Base-by-base conservation (phyloP, 1,140 invertebrate species). In the Meloidogyne hapla region DNA sequence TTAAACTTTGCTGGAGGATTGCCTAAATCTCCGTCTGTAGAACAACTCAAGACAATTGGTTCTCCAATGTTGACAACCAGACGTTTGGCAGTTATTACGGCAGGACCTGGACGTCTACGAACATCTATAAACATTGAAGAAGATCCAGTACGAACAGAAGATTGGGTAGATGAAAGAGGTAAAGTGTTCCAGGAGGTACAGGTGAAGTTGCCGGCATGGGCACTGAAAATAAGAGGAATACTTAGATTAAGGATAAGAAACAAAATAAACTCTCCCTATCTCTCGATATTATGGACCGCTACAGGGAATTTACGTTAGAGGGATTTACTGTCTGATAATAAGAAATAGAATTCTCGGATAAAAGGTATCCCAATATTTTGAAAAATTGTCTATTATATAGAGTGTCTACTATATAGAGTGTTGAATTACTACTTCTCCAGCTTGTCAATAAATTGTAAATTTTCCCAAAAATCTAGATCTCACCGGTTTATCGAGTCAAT, bases 151-250 rank as follows among this genome's bases (percentile, higher is more conserved):
- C 80, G 77, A 15, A 28, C 65, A n/a, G 62, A 12, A n/a, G 48
- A 33, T 48, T 42, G 10, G 12, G 48, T 69, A n/a, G 77, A 77
- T 9, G 42, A 70, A 21, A 75, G 69, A 5, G 78, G 40, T 9
- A 82, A 62, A 8, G 74, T 75, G 26, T 82, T 82, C 25, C 71
- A 40, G 4, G 79, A 81, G 12, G 64, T 56, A 66, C 81, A 82
- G 2, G 81, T 82, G 45, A 76, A 82, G 62, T 82, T 82, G 28
- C 81, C 81, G 15, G 56, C 45, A 56, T 82, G 68, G 8, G 75
- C 63, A 23, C 80, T 82, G 21, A 42, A 80, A 69, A 45, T 40
- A 42, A 10, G 40, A 48, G 45, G 18, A 18, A 18, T 1, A 56
- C n/a, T 56, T 56, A 56, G 8, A 56, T 28, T 21, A n/a, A 33